Percentiles rank a stretch among this genome's conserved stretches.
Conservation (phyloP, 1,140 invertebrate genomes). For the Trichonephila inaurata region DNA sequence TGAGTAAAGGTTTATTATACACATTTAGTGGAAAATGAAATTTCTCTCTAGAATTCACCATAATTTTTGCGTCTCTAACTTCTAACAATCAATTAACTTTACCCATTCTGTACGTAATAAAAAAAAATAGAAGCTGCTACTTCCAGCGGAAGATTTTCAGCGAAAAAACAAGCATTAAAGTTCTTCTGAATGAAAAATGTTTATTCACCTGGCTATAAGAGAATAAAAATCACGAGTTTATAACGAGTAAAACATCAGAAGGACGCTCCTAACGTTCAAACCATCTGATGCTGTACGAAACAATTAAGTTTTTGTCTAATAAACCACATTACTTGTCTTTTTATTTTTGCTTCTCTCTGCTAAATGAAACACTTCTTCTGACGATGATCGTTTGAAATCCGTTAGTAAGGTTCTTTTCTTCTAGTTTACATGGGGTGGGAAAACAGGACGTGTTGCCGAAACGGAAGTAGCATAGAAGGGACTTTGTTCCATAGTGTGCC, state of each 20-base stretch:
- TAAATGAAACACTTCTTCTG: conserved; percentile 46
- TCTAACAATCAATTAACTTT: background rate
- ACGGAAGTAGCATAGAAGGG: conserved; percentile 35
- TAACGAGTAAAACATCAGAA: background rate
- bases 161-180: background rate
- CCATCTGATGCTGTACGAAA: background rate
- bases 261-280: background rate
- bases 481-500: conserved; percentile 20
- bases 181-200: background rate
- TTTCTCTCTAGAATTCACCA: too few relatives aligned
- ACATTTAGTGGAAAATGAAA: too few relatives aligned
- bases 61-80: background rate
- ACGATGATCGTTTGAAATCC: conserved; percentile 19
- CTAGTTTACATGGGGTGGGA: background rate
- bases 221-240: background rate
- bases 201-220: conserved; percentile 3
- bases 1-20: too few relatives aligned
- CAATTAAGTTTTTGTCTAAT: conserved; percentile 55
- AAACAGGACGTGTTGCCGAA: conserved; percentile 33
- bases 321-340: background rate
- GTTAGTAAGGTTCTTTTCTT: conserved; percentile 19
- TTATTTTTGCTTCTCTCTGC: background rate
- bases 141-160: background rate
- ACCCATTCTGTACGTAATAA: background rate
- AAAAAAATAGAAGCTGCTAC: background rate